Percentiles rank a stretch among this genome's conserved stretches.
Conservation (phyloP, 2,113 vertebrate genomes). For the Echinops telfairi region DNA sequence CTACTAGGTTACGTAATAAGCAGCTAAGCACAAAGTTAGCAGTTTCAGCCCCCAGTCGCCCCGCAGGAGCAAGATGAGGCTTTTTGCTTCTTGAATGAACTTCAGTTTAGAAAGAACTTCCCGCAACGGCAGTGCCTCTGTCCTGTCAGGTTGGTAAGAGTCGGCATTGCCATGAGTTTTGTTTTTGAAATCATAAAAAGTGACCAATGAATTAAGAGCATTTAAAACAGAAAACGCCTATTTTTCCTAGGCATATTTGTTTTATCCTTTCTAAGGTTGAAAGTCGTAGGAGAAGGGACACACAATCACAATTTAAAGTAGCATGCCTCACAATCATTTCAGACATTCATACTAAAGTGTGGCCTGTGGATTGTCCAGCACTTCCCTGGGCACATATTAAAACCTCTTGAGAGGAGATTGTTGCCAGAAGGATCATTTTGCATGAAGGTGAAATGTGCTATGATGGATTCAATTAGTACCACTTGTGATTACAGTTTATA, state of each 20-base stretch:
- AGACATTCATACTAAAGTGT: neutral
- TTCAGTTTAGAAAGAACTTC: too few relatives aligned
- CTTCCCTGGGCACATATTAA: neutral
- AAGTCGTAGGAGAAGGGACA: neutral
- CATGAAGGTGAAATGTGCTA: constrained; percentile 63
- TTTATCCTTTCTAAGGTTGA: neutral
- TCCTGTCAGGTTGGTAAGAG: neutral
- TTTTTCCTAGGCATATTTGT: neutral
- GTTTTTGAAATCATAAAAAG: neutral
- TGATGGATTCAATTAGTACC: constrained; percentile 50
- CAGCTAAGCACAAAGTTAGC: too few relatives aligned
- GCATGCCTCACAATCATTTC: neutral
- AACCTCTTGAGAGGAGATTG: neutral
- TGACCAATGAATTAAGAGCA: neutral
- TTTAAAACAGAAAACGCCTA: neutral
- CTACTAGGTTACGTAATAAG: too few relatives aligned
- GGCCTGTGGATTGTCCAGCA: neutral
- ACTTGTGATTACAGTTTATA: constrained; percentile 73
- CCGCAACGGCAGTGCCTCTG: neutral
- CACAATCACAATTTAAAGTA: neutral
- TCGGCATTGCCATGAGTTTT: neutral
- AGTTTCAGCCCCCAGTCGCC: too few relatives aligned
- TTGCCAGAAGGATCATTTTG: neutral
- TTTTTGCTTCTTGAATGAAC: too few relatives aligned
- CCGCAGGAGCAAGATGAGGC: too few relatives aligned